phyloP scores from a whole-genome alignment of 1,140 invertebrate species.

The Hyles euphorbiae region DNA sequence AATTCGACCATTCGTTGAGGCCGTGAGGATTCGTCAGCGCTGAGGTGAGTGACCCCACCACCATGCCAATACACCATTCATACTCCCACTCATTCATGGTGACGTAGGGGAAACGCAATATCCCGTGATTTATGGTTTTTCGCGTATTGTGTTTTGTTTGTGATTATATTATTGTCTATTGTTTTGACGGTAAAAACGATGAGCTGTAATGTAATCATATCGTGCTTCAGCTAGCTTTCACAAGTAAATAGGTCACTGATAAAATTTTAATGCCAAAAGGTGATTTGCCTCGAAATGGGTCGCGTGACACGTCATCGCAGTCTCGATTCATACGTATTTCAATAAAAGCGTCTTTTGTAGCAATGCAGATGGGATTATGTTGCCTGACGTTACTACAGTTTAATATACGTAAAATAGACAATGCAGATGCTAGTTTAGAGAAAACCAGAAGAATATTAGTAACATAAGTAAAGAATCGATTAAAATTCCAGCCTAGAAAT shows the following conservation, averaged over 20 bases:
- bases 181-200: constrained; percentile 3
- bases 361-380: neutral
- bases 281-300: constrained; percentile 48
- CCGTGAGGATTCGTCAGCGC: constrained; percentile 1
- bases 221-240: too few relatives aligned
- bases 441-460: too few relatives aligned
- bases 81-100: constrained; percentile 34
- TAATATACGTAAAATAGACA: too few relatives aligned
- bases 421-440: too few relatives aligned
- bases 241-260: constrained; percentile 12
- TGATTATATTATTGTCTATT: constrained; percentile 3
- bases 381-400: too few relatives aligned
- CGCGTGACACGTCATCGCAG: constrained; percentile 18
- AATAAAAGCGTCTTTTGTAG: too few relatives aligned
- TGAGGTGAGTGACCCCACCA: constrained; percentile 38
- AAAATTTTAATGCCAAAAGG: constrained; percentile 9
- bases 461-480: too few relatives aligned
- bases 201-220: neutral
- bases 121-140: constrained; percentile 7
- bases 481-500: too few relatives aligned
- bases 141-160: constrained; percentile 11
- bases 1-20: constrained; percentile 17
- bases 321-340: neutral
- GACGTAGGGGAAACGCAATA: constrained; percentile 37
- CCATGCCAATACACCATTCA: constrained; percentile 7